Conservation (phyloP, 2,113 vertebrate species). For the Chlorodrepanis virens region DNA sequence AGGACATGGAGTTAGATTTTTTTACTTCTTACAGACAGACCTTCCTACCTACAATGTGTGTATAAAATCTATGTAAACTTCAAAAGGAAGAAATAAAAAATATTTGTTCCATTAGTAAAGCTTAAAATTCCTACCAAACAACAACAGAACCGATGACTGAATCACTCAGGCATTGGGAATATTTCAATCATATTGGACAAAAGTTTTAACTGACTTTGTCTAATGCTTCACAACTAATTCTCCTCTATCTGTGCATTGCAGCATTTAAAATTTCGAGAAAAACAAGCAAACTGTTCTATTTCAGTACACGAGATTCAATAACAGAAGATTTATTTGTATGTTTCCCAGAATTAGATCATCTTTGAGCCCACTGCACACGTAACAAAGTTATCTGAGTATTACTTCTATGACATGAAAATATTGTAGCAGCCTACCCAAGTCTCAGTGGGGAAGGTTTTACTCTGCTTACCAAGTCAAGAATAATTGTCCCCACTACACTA, state of each 20-base stretch:
- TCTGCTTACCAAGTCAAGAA: neutral
- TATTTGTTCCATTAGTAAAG: neutral
- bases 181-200: neutral
- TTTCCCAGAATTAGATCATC: neutral
- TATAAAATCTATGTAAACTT: neutral
- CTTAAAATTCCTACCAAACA: neutral
- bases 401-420: neutral
- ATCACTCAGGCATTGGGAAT: neutral
- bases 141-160: neutral
- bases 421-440: neutral
- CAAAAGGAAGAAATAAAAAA: neutral
- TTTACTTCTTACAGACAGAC: neutral
- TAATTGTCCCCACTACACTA: neutral
- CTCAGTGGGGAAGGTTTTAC: neutral
- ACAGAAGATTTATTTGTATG: neutral
- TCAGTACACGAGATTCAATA: neutral
- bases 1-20: neutral
- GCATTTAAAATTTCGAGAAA: neutral
- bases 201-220: neutral
- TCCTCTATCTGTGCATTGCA: neutral
- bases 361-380: neutral
- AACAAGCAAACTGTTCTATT: neutral
- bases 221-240: neutral
- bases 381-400: neutral
- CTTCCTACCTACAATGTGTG: fast-evolving